Percentiles rank a stretch among this genome's conserved stretches.
Conservation (phyloP, 2,113 vertebrate species). For the Dinomys branickii region DNA sequence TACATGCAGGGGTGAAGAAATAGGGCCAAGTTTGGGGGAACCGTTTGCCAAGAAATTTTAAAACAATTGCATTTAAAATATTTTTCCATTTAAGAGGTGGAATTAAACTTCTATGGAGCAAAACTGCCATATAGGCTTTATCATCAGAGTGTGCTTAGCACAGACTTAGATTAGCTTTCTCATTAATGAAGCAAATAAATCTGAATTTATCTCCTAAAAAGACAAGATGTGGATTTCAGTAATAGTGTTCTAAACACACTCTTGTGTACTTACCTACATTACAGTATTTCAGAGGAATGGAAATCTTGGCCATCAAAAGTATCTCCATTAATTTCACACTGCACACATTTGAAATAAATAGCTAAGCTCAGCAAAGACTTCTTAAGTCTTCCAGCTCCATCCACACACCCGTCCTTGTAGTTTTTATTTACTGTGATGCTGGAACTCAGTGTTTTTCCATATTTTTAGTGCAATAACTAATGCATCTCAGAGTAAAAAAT, state of each 20-base stretch:
- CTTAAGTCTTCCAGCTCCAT: not conserved
- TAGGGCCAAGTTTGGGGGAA: slow-evolving; percentile 49
- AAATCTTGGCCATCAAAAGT: slow-evolving; percentile 61
- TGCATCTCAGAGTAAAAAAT: slow-evolving; percentile 6
- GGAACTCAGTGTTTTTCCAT: not conserved
- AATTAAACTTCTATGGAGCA: slow-evolving; percentile 57
- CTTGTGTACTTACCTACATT: slow-evolving; percentile 65
- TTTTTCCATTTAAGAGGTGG: slow-evolving; percentile 58
- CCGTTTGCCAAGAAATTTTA: slow-evolving; percentile 67
- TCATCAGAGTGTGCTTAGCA: slow-evolving; percentile 21
- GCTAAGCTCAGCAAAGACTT: slow-evolving; percentile 31
- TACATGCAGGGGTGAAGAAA: slow-evolving; percentile 65
- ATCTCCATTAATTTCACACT: slow-evolving; percentile 73
- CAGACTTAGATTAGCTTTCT: slow-evolving; percentile 66
- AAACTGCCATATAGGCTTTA: not conserved
- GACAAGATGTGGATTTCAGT: slow-evolving; percentile 58
- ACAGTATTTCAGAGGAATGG: slow-evolving; percentile 69
- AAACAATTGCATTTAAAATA: slow-evolving; percentile 66
- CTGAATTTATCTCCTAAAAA: slow-evolving; percentile 74
- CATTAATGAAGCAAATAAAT: slow-evolving; percentile 73
- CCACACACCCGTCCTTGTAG: not conserved
- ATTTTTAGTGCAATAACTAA: not conserved
- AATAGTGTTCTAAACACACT: slow-evolving; percentile 68
- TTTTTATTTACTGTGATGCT: not conserved
- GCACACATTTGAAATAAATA: slow-evolving; percentile 58